phyloP scores from a whole-genome alignment of 2,888 invertebrate genomes.

The Melikaiella ostensackeni region DNA sequence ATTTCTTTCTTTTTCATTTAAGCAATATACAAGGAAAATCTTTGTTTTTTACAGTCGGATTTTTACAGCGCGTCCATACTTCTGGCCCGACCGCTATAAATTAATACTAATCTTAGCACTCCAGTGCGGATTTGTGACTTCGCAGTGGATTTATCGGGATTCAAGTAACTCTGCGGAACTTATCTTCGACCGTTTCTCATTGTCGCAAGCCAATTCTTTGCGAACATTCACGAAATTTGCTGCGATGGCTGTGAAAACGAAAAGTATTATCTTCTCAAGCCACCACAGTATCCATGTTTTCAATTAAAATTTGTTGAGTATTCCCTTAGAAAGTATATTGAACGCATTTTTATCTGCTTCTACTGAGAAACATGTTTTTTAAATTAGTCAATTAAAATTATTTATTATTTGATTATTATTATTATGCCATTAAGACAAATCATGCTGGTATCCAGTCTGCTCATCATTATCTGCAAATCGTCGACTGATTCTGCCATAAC shows the following conservation, averaged over 20 bases:
- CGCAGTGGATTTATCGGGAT: constrained; percentile 63
- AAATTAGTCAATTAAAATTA: neutral
- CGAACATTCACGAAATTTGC: constrained; percentile 16
- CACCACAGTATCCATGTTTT: neutral
- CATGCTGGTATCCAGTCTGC: no score
- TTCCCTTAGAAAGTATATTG: neutral
- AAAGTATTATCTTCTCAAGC: constrained; percentile 5
- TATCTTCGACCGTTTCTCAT: constrained; percentile 41
- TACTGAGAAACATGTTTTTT: neutral
- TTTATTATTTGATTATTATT: no score
- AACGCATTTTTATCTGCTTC: neutral
- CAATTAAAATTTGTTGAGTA: constrained; percentile 5
- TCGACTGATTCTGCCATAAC: no score
- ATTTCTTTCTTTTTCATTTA: neutral
- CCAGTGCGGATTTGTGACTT: constrained; percentile 57
- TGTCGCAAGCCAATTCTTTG: constrained; percentile 18
- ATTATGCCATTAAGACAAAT: no score
- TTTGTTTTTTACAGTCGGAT: constrained; percentile 31
- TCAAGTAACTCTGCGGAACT: constrained; percentile 60
- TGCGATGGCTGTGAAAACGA: constrained; percentile 6
- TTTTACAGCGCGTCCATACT: constrained; percentile 19
- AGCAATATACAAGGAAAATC: constrained; percentile 15
- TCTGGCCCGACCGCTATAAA: constrained; percentile 60
- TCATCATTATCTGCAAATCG: no score
- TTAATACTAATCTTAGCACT: constrained; percentile 64